These are phyloP conservation scores for Melanchra persicariae DNA, from an alignment of 2,888 invertebrate species.

Conservation along the genomic window DNA sequence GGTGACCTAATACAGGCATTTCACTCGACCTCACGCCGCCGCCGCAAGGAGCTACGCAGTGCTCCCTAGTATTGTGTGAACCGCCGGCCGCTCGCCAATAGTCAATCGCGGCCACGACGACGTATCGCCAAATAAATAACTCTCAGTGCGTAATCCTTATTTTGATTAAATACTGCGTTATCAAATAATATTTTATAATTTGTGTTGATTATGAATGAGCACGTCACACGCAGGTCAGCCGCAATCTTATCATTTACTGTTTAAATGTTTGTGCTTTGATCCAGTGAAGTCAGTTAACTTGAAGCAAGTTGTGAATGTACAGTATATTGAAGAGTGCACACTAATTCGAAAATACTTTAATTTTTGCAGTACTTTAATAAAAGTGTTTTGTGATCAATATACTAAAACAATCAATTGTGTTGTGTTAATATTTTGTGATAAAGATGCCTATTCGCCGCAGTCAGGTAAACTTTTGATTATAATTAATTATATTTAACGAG, in stretches of 20 bases:
- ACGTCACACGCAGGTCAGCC: constrained; percentile 86
- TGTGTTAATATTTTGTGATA: constrained; percentile 63
- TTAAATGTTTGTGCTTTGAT: constrained; percentile 89
- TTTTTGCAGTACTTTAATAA: constrained; percentile 44
- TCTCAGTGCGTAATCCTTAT: constrained; percentile 81
- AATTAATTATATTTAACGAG: not conserved
- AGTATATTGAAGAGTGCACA: constrained; percentile 73
- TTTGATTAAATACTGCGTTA: constrained; percentile 83
- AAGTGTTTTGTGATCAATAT: constrained; percentile 64
- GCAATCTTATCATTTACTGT: constrained; percentile 87
- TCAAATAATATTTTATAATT: constrained; percentile 85
- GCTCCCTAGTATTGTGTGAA: constrained; percentile 66
- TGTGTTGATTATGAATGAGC: constrained; percentile 84
- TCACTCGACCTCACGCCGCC: constrained; percentile 77
- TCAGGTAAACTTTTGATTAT: constrained; percentile 78
- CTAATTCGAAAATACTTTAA: constrained; percentile 44
- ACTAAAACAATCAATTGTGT: constrained; percentile 59
- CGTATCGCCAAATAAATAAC: constrained; percentile 67
- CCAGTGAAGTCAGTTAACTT: constrained; percentile 87
- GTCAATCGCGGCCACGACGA: constrained; percentile 63
- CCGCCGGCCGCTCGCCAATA: constrained; percentile 71
- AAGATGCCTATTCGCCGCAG: constrained; percentile 88
- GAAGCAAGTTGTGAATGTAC: constrained; percentile 79
- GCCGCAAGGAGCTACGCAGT: constrained; percentile 72
- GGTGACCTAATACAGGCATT: constrained; percentile 81